Evolutionary conservation across 1,140 invertebrate genomes (phyloP).

Genomic region (Euura lappo): DNA sequence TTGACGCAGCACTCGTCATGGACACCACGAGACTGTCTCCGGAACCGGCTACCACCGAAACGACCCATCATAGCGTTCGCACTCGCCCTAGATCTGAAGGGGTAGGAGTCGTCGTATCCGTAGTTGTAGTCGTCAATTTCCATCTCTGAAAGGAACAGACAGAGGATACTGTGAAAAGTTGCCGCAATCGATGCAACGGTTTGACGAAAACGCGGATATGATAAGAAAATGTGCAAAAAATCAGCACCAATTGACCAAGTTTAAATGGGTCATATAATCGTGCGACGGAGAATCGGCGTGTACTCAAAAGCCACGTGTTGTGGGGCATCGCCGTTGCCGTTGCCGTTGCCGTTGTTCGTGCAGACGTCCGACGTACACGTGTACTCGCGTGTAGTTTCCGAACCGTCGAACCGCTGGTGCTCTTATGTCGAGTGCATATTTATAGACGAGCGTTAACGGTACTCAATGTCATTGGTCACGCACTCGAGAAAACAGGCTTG

Average conservation of each 20-base stretch:
- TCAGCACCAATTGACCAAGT: too few relatives aligned
- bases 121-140: conserved; percentile 44
- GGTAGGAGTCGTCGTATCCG: conserved; percentile 41
- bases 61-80: conserved; percentile 48
- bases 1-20: conserved; percentile 61
- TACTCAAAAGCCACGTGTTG: too few relatives aligned
- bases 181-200: background rate
- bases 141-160: conserved; percentile 44
- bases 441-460: background rate
- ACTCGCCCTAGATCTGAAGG: conserved; percentile 43
- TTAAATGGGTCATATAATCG: background rate
- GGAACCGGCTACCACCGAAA: conserved; percentile 28
- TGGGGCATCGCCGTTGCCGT: background rate
- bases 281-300: too few relatives aligned
- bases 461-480: conserved; percentile 1
- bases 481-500: background rate
- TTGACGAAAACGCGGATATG: background rate
- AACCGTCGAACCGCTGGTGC: background rate
- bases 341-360: too few relatives aligned
- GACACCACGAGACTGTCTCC: conserved; percentile 48
- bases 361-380: background rate
- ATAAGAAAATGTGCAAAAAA: too few relatives aligned
- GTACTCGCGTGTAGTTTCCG: background rate
- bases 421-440: conserved; percentile 4
- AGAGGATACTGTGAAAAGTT: background rate